Conservation (phyloP, 2,888 invertebrate species). For the Aspidiotus destructor region DNA sequence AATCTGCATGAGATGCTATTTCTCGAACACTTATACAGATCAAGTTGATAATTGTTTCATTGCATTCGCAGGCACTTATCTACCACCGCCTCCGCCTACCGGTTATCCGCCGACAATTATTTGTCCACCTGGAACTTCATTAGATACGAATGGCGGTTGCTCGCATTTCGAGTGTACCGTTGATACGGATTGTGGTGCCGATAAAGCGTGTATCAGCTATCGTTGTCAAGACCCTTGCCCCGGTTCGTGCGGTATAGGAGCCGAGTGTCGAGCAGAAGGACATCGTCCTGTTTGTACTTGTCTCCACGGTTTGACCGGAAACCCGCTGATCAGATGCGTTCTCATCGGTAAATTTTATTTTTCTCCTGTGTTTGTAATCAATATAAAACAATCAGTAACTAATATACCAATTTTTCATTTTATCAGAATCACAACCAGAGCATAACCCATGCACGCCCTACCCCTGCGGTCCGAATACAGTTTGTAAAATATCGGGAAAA, state of each 20-base stretch:
- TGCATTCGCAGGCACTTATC: conserved; percentile 48
- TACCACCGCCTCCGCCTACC: background rate
- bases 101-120: conserved; percentile 54
- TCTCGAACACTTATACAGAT: conserved; percentile 5
- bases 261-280: conserved; percentile 62
- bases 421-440: conserved; percentile 45
- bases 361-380: too few relatives aligned
- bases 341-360: conserved; percentile 40
- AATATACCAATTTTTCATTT: background rate
- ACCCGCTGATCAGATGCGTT: conserved; percentile 65
- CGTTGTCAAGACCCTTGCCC: conserved; percentile 73
- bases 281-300: conserved; percentile 75
- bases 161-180: conserved; percentile 69
- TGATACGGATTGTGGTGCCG: conserved; percentile 64
- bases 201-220: conserved; percentile 68
- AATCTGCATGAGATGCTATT: too few relatives aligned
- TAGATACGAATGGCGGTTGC: conserved; percentile 68
- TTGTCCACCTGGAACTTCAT: conserved; percentile 64
- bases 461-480: conserved; percentile 69
- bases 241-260: conserved; percentile 66
- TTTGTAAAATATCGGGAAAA: conserved; percentile 60
- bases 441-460: conserved; percentile 61
- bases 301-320: conserved; percentile 60
- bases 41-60: conserved; percentile 36
- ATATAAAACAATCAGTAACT: background rate